A percentile compares a stretch with the other conserved stretches of the same genome.
phyloP scores from a whole-genome alignment of 2,888 invertebrate genomes.

The Lomographa bimaculata region DNA sequence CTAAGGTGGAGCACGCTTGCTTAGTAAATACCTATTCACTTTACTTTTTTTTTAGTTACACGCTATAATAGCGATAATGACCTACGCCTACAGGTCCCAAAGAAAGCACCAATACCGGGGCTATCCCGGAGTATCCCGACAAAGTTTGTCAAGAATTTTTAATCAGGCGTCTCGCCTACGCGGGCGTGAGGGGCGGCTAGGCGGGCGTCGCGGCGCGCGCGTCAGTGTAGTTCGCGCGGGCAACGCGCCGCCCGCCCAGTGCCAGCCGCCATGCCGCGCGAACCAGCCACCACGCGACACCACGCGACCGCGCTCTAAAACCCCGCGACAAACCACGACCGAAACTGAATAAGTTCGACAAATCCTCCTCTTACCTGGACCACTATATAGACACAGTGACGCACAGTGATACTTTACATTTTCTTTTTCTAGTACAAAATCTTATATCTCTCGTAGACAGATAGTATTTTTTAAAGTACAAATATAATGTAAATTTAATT shows the following conservation, averaged over 20 bases:
- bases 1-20: no score
- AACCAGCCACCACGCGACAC: conserved; percentile 41
- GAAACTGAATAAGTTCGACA: conserved; percentile 84
- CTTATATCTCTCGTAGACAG: conserved; percentile 72
- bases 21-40: no score
- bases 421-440: conserved; percentile 75
- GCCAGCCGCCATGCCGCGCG: conserved; percentile 48
- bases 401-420: conserved; percentile 52
- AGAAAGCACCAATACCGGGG: conserved; percentile 51
- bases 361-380: conserved; percentile 82
- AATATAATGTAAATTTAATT: conserved; percentile 71
- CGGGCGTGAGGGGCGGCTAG: conserved; percentile 34
- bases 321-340: conserved; percentile 62
- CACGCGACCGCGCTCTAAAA: conserved; percentile 57
- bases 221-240: conserved; percentile 60
- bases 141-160: conserved; percentile 76
- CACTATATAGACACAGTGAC: conserved; percentile 77
- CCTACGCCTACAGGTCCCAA: no score
- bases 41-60: no score
- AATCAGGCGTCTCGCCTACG: conserved; percentile 55
- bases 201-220: conserved; percentile 79
- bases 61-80: no score
- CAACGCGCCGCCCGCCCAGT: conserved; percentile 44
- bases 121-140: conserved; percentile 60
- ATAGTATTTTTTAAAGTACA: conserved; percentile 81